Evolutionary conservation across 2,888 invertebrate genomes (phyloP).

Genomic region (Oxyteleia sp.): DNA sequence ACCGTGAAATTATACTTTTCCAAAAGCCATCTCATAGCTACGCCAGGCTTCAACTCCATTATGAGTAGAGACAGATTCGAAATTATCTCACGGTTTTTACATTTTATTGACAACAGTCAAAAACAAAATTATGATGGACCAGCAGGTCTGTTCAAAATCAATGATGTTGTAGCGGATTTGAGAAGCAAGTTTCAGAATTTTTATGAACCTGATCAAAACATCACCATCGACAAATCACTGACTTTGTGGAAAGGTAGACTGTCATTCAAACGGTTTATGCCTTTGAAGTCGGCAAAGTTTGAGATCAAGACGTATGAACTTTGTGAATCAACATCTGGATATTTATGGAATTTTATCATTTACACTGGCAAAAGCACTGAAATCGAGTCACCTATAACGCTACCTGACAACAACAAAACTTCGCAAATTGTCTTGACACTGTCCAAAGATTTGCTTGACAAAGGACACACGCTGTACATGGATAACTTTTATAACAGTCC

Average conservation of each 20-base stretch:
- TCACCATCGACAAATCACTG: slow-evolving; percentile 31
- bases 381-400: background rate
- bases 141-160: slow-evolving; percentile 29
- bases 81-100: slow-evolving; percentile 22
- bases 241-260: slow-evolving; percentile 36
- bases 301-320: slow-evolving; percentile 34
- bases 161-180: slow-evolving; percentile 21
- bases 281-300: slow-evolving; percentile 24
- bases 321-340: slow-evolving; percentile 44
- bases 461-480: slow-evolving; percentile 8
- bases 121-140: background rate
- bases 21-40: slow-evolving; percentile 28
- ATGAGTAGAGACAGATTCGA: slow-evolving; percentile 24
- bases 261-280: slow-evolving; percentile 31
- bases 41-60: slow-evolving; percentile 19
- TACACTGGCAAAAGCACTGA: slow-evolving; percentile 31
- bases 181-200: slow-evolving; percentile 23
- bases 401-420: background rate
- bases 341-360: slow-evolving; percentile 45
- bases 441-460: slow-evolving; percentile 1
- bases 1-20: slow-evolving; percentile 45
- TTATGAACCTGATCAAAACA: slow-evolving; percentile 36
- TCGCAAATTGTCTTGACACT: background rate
- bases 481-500: slow-evolving; percentile 10
- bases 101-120: slow-evolving; percentile 29